phyloP scores from a whole-genome alignment of 2,888 invertebrate species.

The Coremacera marginata region DNA sequence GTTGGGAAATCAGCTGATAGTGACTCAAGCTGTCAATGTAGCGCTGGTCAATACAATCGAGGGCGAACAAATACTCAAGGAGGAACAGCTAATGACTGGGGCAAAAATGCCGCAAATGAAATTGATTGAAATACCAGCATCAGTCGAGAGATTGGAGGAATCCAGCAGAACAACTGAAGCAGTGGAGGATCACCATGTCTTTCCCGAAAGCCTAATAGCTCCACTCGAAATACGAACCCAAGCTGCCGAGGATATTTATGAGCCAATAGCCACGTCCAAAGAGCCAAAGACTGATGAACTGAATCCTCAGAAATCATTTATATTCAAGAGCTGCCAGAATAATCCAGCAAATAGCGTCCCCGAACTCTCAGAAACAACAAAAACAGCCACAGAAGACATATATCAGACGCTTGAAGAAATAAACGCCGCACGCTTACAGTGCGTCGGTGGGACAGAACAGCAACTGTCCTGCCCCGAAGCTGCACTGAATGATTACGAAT shows the following conservation, averaged over 20 bases:
- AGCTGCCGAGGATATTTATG: constrained; percentile 53
- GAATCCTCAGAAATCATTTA: constrained; percentile 49
- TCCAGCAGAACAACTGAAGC: neutral
- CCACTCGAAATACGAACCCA: neutral
- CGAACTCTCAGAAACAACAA: constrained; percentile 28
- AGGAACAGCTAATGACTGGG: constrained; percentile 37
- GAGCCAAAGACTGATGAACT: constrained; percentile 55
- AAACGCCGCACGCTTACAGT: neutral
- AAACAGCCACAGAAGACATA: constrained; percentile 56
- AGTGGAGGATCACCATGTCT: neutral
- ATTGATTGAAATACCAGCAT: constrained; percentile 1
- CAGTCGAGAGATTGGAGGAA: no score
- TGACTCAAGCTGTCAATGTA: constrained; percentile 66
- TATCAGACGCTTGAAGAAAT: constrained; percentile 66
- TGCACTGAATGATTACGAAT: constrained; percentile 60
- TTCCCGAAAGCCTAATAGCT: neutral
- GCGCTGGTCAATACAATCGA: constrained; percentile 63
- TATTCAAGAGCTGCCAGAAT: constrained; percentile 44
- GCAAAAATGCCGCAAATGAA: neutral
- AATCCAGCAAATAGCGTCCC: neutral
- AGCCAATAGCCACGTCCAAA: constrained; percentile 54
- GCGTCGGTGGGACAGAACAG: neutral
- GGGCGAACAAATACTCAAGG: constrained; percentile 60
- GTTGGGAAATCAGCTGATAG: constrained; percentile 52
- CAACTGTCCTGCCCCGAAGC: neutral